phyloP scores from a whole-genome alignment of 2,113 vertebrate genomes.

The Tichodroma muraria region DNA sequence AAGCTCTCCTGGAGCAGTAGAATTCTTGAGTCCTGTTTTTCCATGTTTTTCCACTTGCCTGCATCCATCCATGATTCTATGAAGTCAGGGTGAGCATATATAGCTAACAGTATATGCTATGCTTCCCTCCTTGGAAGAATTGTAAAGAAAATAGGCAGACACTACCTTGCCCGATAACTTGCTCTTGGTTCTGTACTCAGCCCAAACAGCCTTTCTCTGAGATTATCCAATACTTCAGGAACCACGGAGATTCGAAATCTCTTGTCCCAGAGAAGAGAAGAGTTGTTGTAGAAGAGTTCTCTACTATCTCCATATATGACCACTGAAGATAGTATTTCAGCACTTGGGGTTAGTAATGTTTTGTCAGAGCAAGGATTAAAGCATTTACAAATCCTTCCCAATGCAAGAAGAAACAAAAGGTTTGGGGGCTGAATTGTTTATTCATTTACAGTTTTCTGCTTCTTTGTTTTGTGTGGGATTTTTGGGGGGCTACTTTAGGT shows the following conservation, averaged over 20 bases:
- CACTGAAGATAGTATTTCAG: neutral
- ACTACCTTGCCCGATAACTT: neutral
- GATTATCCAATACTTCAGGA: fast-evolving
- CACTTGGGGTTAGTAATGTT: neutral
- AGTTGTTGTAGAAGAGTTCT: neutral
- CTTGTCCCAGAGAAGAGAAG: neutral
- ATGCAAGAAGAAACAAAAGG: neutral
- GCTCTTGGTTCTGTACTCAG: neutral
- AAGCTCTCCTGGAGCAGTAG: neutral
- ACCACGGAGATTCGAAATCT: neutral
- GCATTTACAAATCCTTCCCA: neutral
- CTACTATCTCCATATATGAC: neutral
- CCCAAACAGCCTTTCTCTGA: neutral
- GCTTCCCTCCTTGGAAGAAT: neutral
- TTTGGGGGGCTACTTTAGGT: neutral
- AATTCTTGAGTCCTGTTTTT: neutral
- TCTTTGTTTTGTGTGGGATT: neutral
- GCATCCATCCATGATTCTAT: neutral
- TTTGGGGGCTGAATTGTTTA: neutral
- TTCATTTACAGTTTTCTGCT: neutral
- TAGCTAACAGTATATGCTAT: neutral
- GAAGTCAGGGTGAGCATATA: neutral
- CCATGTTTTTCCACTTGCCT: neutral
- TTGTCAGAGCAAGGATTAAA: neutral
- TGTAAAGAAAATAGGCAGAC: neutral